A percentile compares a stretch with the other conserved stretches of the same genome.
These are phyloP conservation scores for Rhagoletis pomonella DNA, from an alignment of 1,140 invertebrate genomes.

Conservation along the genomic window DNA sequence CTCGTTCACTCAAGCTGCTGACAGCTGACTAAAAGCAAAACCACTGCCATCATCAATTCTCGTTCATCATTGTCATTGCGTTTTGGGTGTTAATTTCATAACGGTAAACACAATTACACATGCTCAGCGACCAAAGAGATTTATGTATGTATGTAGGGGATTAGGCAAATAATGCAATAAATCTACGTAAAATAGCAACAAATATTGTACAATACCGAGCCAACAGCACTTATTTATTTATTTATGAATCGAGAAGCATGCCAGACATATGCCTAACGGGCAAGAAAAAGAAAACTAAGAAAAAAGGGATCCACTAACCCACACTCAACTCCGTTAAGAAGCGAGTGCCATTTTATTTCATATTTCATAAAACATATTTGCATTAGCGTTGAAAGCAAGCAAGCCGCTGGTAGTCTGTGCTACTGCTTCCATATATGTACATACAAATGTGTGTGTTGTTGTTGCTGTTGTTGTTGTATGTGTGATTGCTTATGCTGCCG, in stretches of 20 bases:
- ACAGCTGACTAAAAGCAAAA: neutral
- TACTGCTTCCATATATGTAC: too few relatives aligned
- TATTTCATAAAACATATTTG: neutral
- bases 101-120: conserved; percentile 10
- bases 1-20: neutral
- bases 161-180: neutral
- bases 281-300: too few relatives aligned
- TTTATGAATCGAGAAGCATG: neutral
- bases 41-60: conserved; percentile 14
- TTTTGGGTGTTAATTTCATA: conserved; percentile 34
- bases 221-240: too few relatives aligned
- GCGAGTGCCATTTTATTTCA: neutral
- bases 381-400: neutral
- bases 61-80: conserved; percentile 17
- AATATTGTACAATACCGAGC: too few relatives aligned
- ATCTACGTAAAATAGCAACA: neutral
- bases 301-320: neutral
- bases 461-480: neutral
- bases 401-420: neutral
- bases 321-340: neutral
- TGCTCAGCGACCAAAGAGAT: neutral
- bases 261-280: too few relatives aligned
- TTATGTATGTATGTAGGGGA: neutral
- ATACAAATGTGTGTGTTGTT: conserved; percentile 16
- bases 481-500: neutral